Evolutionary conservation across 1,140 invertebrate species (phyloP).

Genomic region (Araneus ventricosus): DNA sequence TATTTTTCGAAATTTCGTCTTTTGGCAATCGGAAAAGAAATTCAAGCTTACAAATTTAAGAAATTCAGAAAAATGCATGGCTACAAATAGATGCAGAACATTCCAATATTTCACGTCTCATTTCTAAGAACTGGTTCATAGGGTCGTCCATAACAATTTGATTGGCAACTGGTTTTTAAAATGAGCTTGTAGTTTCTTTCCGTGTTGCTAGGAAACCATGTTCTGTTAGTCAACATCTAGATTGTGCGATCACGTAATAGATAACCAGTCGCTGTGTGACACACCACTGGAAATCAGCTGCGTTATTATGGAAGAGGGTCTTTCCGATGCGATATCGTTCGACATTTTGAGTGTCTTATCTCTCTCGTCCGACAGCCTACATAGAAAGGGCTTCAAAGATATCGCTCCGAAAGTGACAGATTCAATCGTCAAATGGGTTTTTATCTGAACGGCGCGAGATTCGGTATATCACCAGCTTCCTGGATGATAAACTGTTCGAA

Average conservation of each 20-base stretch:
- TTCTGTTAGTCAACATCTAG: constrained; percentile 7
- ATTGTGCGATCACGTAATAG: not conserved
- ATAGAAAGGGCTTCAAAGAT: constrained; percentile 7
- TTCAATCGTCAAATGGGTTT: constrained; percentile 21
- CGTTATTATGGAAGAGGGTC: constrained; percentile 16
- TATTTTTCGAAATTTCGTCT: too few species aligned
- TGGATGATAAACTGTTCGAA: constrained; percentile 13
- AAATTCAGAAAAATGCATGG: too few species aligned
- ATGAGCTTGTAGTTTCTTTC: too few species aligned
- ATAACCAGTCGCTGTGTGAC: not conserved
- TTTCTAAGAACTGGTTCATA: too few species aligned
- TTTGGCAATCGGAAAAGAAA: too few species aligned
- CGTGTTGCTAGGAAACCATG: not conserved
- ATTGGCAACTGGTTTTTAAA: too few species aligned
- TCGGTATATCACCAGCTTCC: not conserved
- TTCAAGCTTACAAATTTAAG: too few species aligned
- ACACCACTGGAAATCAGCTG: not conserved
- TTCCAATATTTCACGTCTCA: too few species aligned
- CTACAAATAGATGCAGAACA: too few species aligned
- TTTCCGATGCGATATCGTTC: not conserved
- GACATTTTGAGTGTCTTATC: constrained; percentile 1
- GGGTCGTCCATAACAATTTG: too few species aligned
- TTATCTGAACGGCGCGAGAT: constrained; percentile 14
- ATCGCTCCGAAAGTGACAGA: constrained; percentile 30
- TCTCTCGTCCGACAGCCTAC: not conserved